Base-by-base conservation (phyloP, 2,113 vertebrate species). In the Brachypodius melanocephalos region DNA sequence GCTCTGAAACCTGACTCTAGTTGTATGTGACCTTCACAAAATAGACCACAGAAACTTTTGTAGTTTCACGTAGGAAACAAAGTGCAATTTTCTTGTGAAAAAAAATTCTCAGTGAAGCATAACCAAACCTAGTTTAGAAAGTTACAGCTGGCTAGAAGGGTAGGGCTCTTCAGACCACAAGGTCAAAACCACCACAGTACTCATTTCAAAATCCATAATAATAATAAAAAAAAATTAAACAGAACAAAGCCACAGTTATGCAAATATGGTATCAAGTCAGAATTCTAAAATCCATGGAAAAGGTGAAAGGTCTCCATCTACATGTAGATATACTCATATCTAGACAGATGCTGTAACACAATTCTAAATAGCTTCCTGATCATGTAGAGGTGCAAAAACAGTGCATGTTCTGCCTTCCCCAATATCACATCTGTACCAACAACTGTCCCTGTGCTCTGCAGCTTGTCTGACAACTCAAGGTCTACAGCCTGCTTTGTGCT, bases 291-390 rank as follows among this genome's bases (percentile, higher is more conserved):
- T 46, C 3, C 5, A 29, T 34, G 8, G 80, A 79, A 75, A 89
- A 82, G 32, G 2, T 67, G 29, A 63, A 82, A 78, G 45, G 13
- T 76, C 45, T 72, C 71, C 25, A 67, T 32, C 29, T 21, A 22
- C 10, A 49, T 1, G 19, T 2, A 65, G 17, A 51, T 19, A 18
- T 14, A 73, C 26, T 78, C 0, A 0, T 55, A 85, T 10, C 25
- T 48, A 68, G 32, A 67, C 25, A 78, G 61, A 72, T 17, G n/a
- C 8, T 51, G 29, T 14, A 88, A 82, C 2, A 32, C 4, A 34
- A 25, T 59, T 51, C 22, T 46, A 38, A 81, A 54, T 4, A 62
- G 4, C 52, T 19, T 8, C 66, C 55, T 14, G 5, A 57, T n/a
- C 43, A 48, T 17, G 40, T 0, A 17, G 12, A 85, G 38, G 34